Evolutionary conservation across 2,888 invertebrate species (phyloP).

Genomic region (Cloeon dipterum): DNA sequence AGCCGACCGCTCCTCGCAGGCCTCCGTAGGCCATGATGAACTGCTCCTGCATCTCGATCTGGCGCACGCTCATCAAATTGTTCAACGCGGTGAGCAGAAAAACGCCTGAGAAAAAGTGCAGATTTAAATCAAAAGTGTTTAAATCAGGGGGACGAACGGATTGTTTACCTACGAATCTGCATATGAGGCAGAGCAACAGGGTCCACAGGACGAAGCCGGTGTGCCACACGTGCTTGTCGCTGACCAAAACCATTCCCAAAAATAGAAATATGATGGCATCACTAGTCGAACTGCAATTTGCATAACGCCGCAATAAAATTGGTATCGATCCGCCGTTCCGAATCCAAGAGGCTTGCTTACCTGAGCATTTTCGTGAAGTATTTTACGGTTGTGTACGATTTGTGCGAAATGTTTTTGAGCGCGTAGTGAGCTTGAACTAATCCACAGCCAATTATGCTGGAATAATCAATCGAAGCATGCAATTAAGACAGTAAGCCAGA

Average conservation of each 20-base stretch:
- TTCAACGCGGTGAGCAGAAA: conserved; percentile 22
- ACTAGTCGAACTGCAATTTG: conserved; percentile 21
- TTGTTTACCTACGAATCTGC: conserved; percentile 24
- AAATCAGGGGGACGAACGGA: too few relatives aligned
- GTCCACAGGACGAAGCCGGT: conserved; percentile 29
- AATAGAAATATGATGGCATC: conserved; percentile 40
- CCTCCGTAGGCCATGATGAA: conserved; percentile 34
- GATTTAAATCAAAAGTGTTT: neutral
- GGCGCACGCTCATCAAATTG: conserved; percentile 22
- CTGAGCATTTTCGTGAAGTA: conserved; percentile 33
- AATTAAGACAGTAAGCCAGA: too few relatives aligned
- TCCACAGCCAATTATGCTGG: conserved; percentile 33
- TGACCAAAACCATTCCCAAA: conserved; percentile 28
- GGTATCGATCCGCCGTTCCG: too few relatives aligned
- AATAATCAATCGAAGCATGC: too few relatives aligned
- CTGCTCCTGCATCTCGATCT: conserved; percentile 24
- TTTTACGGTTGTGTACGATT: conserved; percentile 31
- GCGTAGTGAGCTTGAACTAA: conserved; percentile 35
- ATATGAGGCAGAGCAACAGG: conserved; percentile 25
- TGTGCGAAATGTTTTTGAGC: conserved; percentile 29
- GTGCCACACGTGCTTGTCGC: conserved; percentile 15
- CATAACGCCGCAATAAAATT: too few relatives aligned
- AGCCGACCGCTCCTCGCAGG: conserved; percentile 31
- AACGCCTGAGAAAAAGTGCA: conserved; percentile 14
- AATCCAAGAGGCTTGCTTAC: too few relatives aligned